These are phyloP conservation scores for Ectobius pallidus DNA, from an alignment of 2,888 invertebrate species.

Conservation along the genomic window DNA sequence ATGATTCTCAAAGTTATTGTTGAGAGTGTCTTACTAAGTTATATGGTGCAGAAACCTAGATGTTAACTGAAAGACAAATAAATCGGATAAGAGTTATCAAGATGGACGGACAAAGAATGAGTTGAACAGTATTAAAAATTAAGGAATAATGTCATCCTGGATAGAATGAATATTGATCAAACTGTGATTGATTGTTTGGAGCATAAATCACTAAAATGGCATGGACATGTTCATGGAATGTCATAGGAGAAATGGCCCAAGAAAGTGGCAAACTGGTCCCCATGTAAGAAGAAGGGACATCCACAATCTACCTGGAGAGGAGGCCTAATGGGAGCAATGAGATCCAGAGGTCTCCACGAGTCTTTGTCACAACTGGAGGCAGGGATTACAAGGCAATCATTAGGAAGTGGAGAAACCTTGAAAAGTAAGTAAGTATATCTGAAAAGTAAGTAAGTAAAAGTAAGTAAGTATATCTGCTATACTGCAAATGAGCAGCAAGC, in stretches of 20 bases:
- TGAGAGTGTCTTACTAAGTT: not conserved
- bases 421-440: not conserved
- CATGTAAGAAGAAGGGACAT: not conserved
- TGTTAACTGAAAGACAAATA: not conserved
- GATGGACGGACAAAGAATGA: not conserved
- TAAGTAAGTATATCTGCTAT: too few relatives aligned
- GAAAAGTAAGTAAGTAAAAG: too few relatives aligned
- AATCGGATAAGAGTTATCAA: not conserved
- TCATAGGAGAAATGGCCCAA: not conserved
- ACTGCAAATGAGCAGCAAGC: too few relatives aligned
- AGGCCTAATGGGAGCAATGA: not conserved
- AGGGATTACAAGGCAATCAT: too few relatives aligned
- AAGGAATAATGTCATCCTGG: not conserved
- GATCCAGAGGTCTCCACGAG: not conserved
- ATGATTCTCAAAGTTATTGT: not conserved
- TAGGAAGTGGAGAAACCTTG: not conserved
- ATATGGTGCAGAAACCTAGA: not conserved
- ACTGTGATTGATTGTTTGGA: not conserved
- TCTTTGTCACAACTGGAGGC: not conserved
- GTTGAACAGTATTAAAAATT: not conserved
- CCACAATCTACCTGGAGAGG: not conserved
- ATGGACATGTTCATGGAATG: not conserved
- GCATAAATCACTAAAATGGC: not conserved
- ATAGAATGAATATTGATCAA: not conserved
- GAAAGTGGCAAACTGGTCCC: not conserved